Percentiles rank a stretch among this genome's conserved stretches.
Conservation (phyloP, 2,113 vertebrate species). For the Mesembrinibis cayennensis region DNA sequence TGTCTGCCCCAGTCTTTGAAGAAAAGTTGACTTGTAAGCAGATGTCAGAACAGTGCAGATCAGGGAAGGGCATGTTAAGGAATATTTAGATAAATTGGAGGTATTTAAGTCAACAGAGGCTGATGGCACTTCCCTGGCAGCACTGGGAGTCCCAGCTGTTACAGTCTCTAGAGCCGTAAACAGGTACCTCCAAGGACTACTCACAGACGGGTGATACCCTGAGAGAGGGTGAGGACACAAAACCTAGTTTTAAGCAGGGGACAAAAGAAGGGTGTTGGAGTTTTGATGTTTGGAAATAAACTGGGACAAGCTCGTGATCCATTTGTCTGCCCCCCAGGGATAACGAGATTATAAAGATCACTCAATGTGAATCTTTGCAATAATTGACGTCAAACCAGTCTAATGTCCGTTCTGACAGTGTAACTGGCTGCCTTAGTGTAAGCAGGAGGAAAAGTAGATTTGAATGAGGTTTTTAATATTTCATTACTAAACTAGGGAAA, state of each 20-base stretch:
- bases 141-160: neutral
- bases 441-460: neutral
- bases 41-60: neutral
- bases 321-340: neutral
- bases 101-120: neutral
- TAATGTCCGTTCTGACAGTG: neutral
- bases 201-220: neutral
- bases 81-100: neutral
- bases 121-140: neutral
- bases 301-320: neutral
- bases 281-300: neutral
- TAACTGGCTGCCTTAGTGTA: neutral
- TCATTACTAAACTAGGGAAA: neutral
- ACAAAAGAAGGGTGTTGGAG: neutral
- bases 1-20: neutral
- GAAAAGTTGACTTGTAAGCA: neutral
- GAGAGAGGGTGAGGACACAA: neutral
- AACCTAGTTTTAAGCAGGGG: neutral
- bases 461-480: neutral
- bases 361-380: neutral
- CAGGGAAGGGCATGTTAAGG: neutral
- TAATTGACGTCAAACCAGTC: neutral
- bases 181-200: neutral
- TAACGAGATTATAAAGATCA: conserved; percentile 7
- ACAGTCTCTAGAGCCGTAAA: neutral